A percentile compares a stretch with the other conserved stretches of the same genome.
These are phyloP conservation scores for Cinclus mexicanus DNA, from an alignment of 2,113 vertebrate species.

Conservation along the genomic window DNA sequence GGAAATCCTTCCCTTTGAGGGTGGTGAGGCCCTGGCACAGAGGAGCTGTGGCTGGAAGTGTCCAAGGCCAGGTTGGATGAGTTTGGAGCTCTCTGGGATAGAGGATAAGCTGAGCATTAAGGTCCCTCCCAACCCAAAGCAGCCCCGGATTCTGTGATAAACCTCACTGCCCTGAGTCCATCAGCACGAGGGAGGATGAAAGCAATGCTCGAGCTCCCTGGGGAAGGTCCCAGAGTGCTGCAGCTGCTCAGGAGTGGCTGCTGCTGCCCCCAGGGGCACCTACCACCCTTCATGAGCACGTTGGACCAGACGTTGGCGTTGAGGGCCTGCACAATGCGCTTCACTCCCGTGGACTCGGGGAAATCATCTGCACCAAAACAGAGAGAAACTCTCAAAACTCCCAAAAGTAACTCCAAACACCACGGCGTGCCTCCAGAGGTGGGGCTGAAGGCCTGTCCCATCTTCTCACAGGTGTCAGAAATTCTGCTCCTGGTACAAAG, in stretches of 20 bases:
- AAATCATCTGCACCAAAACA: constrained; percentile 86
- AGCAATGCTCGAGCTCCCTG: neutral
- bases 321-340: constrained; percentile 92
- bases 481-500: neutral
- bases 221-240: neutral
- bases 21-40: neutral
- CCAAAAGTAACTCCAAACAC: rapidly evolving
- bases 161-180: neutral
- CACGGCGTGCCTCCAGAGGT: rapidly evolving
- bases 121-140: neutral
- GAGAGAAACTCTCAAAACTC: rapidly evolving
- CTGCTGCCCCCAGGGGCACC: neutral
- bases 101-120: neutral
- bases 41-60: neutral
- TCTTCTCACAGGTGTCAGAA: rapidly evolving
- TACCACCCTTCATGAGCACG: constrained; percentile 93
- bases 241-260: too few relatives aligned
- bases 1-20: neutral
- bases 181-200: neutral
- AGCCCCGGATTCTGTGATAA: neutral
- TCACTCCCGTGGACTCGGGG: constrained; percentile 94
- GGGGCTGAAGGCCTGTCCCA: neutral
- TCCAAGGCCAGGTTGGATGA: neutral
- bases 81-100: neutral
- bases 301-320: constrained; percentile 97